Evolutionary conservation across 2,797 vertebrate genomes (phyloP), one percentile per base, ranked within the genome.

Genomic region (Eremophila alpestris): DNA sequence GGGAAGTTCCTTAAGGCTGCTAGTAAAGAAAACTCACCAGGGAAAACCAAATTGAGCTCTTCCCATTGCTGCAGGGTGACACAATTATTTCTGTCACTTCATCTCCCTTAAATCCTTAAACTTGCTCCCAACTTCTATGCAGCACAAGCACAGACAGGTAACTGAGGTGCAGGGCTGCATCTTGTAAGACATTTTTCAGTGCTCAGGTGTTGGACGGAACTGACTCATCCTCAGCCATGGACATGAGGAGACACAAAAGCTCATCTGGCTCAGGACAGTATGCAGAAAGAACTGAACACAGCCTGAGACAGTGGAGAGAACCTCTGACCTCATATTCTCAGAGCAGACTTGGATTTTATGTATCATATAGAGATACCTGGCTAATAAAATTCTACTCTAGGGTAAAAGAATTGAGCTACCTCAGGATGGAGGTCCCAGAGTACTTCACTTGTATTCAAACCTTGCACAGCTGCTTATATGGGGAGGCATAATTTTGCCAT

Each of bases 131-230:
- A 3, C 13, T 55, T 52, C 22, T 16, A 17, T 2, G 10, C 9
- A 65, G 30, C 9, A 5, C 11, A 18, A 58, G 17, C 56, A 58
- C 10, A 84, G 38, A 89, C 14, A 10, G 9, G 20, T n/a, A 60
- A 82, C 14, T 0, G 0, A 29, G 7, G 7, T 3, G 10, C 5
- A 12, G 36, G 24, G 18, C 34, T 76, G 36, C 30, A 74, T 26
- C 30, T 38, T 18, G 0, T 18, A 38, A 34, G 14, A 29, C 4
- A 19, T 22, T 78, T 69, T 48, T 36, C 52, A 73, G 48, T 5
- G 11, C 62, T 83, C 64, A 54, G 3, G 26, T 24, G 5, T 43
- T 56, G 56, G 56, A 36, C 7, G 6, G 10, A 88, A 69, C 46
- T 2, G 21, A 36, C 7, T 73, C 1, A 1, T 34, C 7, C 29